phyloP scores from a whole-genome alignment of 2,888 invertebrate species.

The Cryptus viduatorius region DNA sequence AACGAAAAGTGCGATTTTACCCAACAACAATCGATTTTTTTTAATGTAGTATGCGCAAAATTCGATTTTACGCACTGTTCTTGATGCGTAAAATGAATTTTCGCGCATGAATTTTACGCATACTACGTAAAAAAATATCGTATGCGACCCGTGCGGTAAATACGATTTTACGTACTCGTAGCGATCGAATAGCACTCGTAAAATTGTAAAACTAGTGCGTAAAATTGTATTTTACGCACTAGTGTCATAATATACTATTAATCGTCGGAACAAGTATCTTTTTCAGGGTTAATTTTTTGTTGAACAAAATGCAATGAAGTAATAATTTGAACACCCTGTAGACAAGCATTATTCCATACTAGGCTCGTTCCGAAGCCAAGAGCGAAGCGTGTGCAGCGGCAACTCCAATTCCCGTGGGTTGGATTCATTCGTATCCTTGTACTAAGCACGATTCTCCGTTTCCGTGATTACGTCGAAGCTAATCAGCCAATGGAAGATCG shows the following conservation, averaged over 20 bases:
- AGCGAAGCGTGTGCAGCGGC: not conserved
- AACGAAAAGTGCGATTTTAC: no score
- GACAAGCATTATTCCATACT: not conserved
- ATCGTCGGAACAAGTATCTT: not conserved
- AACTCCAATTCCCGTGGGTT: slow-evolving; percentile 1
- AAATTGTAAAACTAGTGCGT: no score
- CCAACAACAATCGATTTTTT: not conserved
- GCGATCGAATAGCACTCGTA: no score
- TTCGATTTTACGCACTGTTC: no score
- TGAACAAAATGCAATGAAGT: not conserved
- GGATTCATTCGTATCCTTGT: slow-evolving; percentile 12
- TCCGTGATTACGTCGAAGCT: slow-evolving; percentile 72
- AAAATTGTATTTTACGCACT: no score
- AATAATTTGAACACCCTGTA: slow-evolving; percentile 18
- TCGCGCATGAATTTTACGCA: no score
- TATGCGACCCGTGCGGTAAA: no score
- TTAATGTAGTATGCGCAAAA: no score
- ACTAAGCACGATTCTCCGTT: slow-evolving; percentile 64
- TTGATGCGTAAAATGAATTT: no score
- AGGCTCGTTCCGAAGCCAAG: not conserved
- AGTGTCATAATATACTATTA: no score
- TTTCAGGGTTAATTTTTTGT: not conserved
- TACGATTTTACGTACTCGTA: no score
- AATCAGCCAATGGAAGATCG: slow-evolving; percentile 73
- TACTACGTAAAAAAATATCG: no score